These are phyloP conservation scores for Myotis planiceps DNA, from an alignment of 2,797 vertebrate genomes.

Conservation along the genomic window DNA sequence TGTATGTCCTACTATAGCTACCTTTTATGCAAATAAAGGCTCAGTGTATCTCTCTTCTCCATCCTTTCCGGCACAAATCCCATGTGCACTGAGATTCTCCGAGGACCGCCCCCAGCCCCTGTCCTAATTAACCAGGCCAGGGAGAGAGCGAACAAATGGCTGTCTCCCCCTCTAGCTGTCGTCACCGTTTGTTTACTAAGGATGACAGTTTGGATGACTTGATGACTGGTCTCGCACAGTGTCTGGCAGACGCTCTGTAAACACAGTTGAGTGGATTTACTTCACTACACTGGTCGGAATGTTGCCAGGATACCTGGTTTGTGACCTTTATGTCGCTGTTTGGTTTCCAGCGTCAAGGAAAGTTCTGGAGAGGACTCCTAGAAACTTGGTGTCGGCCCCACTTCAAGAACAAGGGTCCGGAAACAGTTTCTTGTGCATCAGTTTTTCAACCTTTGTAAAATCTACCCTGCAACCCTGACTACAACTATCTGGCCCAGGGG, in stretches of 20 bases:
- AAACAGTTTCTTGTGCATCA: neutral
- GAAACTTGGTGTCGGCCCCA: neutral
- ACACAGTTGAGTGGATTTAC: conserved; percentile 41
- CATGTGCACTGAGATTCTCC: neutral
- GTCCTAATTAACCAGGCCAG: neutral
- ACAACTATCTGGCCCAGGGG: neutral
- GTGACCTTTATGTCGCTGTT: neutral
- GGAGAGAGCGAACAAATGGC: neutral
- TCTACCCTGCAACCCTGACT: neutral
- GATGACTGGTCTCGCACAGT: conserved; percentile 18
- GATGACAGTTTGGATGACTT: neutral
- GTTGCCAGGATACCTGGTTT: conserved; percentile 13
- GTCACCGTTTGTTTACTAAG: neutral
- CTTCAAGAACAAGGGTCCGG: neutral
- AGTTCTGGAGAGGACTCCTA: neutral
- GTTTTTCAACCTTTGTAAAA: neutral
- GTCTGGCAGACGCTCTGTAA: conserved; percentile 12
- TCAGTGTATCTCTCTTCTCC: neutral
- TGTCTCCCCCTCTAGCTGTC: neutral
- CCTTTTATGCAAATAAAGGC: conserved; percentile 1
- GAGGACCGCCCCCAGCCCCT: neutral
- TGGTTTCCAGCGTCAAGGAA: conserved; percentile 3
- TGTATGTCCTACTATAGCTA: neutral
- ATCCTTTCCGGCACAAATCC: conserved; percentile 16
- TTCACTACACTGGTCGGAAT: conserved; percentile 51